Evolutionary conservation across 2,797 vertebrate species (phyloP), one percentile per base, ranked within the genome.

Genomic region (Taeniopygia guttata): DNA sequence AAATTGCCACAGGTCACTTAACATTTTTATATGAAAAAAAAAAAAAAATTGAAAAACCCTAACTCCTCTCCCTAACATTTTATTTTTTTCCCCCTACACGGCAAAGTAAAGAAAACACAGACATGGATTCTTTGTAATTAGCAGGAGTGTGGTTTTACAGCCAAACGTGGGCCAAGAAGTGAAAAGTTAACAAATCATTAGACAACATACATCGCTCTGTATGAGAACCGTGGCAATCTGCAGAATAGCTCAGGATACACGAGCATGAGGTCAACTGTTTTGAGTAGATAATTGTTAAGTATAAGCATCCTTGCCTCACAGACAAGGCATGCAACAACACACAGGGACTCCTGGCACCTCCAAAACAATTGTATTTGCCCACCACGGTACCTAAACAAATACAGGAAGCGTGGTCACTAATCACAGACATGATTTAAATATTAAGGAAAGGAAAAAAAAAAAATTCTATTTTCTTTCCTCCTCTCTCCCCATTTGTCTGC

Each of bases 231-330:
- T 30, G 92, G 75, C 42, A 40, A 63, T 77, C 79, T 95, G 88
- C 78, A 93, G 84, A 96, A 96, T 30, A 94, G 64, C 75, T 95
- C 87, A 92, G 87, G 93, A 93, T 72, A 84, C 68, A 90, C 4
- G 36, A 90, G 58, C 81, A 95, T 97, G 92, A 96, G 62, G 87
- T 96, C 95, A 96, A 87, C 93, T 93, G 88, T 96, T 94, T 97
- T 96, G 84, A 94, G 81, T 94, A 97, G 96, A 96, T 97, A 97
- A 96, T 76, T 89, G 76, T 42, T 48, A 34, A 2, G 5, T 59
- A 56, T 36, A 90, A 94, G 90, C 82, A 91, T 95, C 92, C 93
- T 94, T 93, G 96, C 82, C 81, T 96, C 95, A 96, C 6, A 11
- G 58, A 86, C 60, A 48, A 95, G 46, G 92, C 87, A 96, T 49